phyloP scores from a whole-genome alignment of 2,888 invertebrate species.

The Pollenia amentaria region DNA sequence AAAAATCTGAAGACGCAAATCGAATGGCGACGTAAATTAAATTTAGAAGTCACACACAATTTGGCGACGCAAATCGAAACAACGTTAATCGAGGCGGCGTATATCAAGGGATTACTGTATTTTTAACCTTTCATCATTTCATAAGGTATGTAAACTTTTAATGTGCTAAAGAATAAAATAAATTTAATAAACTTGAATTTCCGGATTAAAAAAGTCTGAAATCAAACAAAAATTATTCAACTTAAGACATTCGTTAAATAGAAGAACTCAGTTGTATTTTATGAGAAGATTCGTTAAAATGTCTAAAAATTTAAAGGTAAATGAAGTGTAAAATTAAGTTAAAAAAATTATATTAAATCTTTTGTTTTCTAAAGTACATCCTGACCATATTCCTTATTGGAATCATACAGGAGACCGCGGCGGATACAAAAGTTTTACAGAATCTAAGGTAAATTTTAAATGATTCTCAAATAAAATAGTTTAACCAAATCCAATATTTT shows the following conservation, averaged over 20 bases:
- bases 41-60: too few relatives aligned
- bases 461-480: too few relatives aligned
- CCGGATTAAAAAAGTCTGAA: too few relatives aligned
- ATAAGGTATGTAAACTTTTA: too few relatives aligned
- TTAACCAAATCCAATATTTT: too few relatives aligned
- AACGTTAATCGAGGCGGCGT: too few relatives aligned
- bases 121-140: too few relatives aligned
- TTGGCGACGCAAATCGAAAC: too few relatives aligned
- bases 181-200: not conserved
- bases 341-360: not conserved
- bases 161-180: not conserved
- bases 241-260: not conserved
- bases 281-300: not conserved
- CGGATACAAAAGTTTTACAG: not conserved
- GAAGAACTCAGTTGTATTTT: not conserved
- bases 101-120: too few relatives aligned
- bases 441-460: not conserved
- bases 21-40: too few relatives aligned
- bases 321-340: not conserved
- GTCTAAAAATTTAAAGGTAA: not conserved
- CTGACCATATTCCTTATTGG: not conserved
- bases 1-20: too few relatives aligned
- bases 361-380: slow-evolving; percentile 1
- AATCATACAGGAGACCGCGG: not conserved
- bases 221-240: not conserved